A percentile compares a stretch with the other conserved stretches of the same genome.
Conservation (phyloP, 2,797 vertebrate genomes). For the Emydoidea blandingii region DNA sequence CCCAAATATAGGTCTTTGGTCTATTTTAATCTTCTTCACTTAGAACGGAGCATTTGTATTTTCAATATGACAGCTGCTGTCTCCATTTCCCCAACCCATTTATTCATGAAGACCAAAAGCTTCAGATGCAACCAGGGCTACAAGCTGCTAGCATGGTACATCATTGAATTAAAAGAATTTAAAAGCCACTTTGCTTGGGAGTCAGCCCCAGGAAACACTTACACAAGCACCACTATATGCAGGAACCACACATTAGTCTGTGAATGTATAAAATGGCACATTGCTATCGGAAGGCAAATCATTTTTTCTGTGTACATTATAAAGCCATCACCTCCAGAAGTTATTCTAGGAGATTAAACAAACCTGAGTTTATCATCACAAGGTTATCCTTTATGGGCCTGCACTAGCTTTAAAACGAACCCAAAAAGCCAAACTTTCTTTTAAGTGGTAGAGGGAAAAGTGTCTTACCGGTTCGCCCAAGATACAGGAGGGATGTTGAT, state of each 20-base stretch:
- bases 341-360: neutral
- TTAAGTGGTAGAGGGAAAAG: conserved; percentile 8
- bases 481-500: conserved; percentile 94
- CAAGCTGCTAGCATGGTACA: neutral
- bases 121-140: neutral
- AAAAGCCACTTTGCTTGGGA: neutral
- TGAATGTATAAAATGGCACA: neutral
- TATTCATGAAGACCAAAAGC: neutral
- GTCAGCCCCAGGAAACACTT: neutral
- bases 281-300: neutral
- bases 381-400: neutral
- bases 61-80: neutral
- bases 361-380: neutral
- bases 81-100: neutral
- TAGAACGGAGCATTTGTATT: neutral
- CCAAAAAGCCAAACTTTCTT: neutral
- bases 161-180: neutral
- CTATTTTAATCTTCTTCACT: neutral
- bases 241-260: neutral
- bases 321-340: neutral
- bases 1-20: neutral
- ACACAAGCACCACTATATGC: neutral
- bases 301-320: neutral
- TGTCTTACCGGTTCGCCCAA: conserved; percentile 90
- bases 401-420: neutral